Evolutionary conservation across 2,113 vertebrate species (phyloP).

Genomic region (Alectura lathami): DNA sequence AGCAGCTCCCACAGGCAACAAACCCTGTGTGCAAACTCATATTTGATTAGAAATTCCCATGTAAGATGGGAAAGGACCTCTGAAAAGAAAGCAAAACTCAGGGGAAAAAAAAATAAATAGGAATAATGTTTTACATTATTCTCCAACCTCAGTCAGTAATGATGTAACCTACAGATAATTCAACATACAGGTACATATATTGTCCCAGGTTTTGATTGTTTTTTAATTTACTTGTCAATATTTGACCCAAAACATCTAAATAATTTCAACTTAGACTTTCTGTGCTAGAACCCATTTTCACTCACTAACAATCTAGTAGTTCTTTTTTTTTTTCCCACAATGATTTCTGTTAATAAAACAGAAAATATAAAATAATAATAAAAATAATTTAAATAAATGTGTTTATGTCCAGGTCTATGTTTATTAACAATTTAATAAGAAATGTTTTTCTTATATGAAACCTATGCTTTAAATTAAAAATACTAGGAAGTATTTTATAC

Average conservation of each 20-base stretch:
- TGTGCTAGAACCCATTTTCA: not conserved
- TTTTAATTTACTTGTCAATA: not conserved
- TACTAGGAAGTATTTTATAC: not conserved
- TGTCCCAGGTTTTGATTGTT: not conserved
- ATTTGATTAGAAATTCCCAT: not conserved
- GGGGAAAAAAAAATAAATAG: not conserved
- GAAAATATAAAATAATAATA: too few species aligned
- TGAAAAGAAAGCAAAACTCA: not conserved
- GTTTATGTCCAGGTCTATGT: not conserved
- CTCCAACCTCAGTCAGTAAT: rapidly evolving
- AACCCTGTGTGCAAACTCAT: not conserved
- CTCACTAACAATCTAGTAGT: not conserved
- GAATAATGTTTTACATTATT: not conserved
- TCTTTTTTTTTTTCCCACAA: not conserved
- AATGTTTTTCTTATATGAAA: not conserved
- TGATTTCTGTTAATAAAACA: not conserved
- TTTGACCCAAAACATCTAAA: not conserved
- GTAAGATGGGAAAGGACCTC: not conserved
- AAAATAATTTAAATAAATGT: not conserved
- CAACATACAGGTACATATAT: rapidly evolving
- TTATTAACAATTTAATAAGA: not conserved
- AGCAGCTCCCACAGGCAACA: not conserved
- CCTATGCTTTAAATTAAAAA: not conserved
- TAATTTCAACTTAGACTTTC: not conserved
- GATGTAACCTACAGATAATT: not conserved